Evolutionary conservation across 2,888 invertebrate species (phyloP).

Genomic region (Ichneumon xanthorius): DNA sequence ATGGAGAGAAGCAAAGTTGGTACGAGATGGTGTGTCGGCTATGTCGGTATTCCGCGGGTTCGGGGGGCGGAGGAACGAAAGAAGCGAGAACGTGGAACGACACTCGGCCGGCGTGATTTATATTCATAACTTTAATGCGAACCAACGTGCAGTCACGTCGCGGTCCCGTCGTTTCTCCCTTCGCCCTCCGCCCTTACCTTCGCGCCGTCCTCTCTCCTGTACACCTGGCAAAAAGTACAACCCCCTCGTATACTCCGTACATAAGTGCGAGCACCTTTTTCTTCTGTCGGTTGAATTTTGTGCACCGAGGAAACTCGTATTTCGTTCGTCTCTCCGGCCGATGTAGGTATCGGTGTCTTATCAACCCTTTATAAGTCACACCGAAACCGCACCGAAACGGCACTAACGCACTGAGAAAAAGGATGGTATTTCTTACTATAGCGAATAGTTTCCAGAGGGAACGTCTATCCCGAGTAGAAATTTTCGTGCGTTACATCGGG

Average conservation of each 20-base stretch:
- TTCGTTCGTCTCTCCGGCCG: too few relatives aligned
- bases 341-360: too few relatives aligned
- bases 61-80: conserved; percentile 58
- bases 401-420: too few relatives aligned
- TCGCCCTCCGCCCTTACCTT: conserved; percentile 38
- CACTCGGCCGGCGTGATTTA: conserved; percentile 77
- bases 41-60: conserved; percentile 2
- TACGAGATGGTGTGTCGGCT: conserved; percentile 24
- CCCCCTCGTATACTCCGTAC: conserved; percentile 45
- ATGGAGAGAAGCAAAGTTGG: conserved; percentile 21
- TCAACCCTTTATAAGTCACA: too few relatives aligned
- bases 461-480: too few relatives aligned
- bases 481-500: too few relatives aligned
- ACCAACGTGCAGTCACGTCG: conserved; percentile 81
- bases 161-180: conserved; percentile 59
- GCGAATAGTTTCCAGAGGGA: too few relatives aligned
- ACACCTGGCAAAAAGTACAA: conserved; percentile 27
- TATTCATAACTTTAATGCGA: conserved; percentile 83
- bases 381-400: too few relatives aligned
- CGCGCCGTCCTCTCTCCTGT: conserved; percentile 14
- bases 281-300: neutral
- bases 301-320: too few relatives aligned
- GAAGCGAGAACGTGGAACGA: conserved; percentile 62
- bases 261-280: conserved; percentile 28
- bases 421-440: too few relatives aligned